Evolutionary conservation across 2,113 vertebrate genomes (phyloP).

Genomic region (Polypterus senegalus): DNA sequence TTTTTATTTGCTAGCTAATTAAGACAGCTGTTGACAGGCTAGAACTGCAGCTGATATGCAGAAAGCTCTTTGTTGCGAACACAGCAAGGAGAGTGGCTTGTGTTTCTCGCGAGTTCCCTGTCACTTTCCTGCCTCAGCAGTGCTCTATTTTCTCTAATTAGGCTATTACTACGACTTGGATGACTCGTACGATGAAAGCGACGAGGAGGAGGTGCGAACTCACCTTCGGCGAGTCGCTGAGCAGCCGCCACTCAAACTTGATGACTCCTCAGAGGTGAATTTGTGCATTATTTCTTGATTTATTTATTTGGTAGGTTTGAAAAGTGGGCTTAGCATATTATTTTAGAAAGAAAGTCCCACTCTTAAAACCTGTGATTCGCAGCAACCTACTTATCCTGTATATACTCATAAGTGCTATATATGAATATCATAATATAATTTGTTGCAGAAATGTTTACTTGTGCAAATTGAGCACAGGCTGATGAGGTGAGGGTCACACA

Average conservation of each 20-base stretch:
- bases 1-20: constrained; percentile 8
- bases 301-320: too few species aligned
- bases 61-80: background rate
- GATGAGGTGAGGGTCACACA: too few species aligned
- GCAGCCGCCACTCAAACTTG: constrained; percentile 88
- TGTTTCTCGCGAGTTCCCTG: background rate
- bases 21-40: constrained; percentile 12
- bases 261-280: constrained; percentile 80
- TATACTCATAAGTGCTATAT: too few species aligned
- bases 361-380: too few species aligned
- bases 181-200: constrained; percentile 92
- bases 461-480: too few species aligned
- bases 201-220: constrained; percentile 89
- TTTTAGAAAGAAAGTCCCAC: too few species aligned
- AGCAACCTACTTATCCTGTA: too few species aligned
- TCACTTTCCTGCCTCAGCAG: constrained; percentile 3
- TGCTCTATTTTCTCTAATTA: constrained; percentile 23
- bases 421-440: too few species aligned
- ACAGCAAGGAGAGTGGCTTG: background rate
- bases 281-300: too few species aligned
- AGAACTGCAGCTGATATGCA: background rate
- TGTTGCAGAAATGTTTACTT: too few species aligned
- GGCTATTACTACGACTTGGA: constrained; percentile 96
- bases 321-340: too few species aligned
- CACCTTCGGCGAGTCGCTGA: constrained; percentile 86